A percentile compares a stretch with the other conserved stretches of the same genome.
Conservation (phyloP, 2,888 invertebrate genomes). For the Polyommatus icarus region DNA sequence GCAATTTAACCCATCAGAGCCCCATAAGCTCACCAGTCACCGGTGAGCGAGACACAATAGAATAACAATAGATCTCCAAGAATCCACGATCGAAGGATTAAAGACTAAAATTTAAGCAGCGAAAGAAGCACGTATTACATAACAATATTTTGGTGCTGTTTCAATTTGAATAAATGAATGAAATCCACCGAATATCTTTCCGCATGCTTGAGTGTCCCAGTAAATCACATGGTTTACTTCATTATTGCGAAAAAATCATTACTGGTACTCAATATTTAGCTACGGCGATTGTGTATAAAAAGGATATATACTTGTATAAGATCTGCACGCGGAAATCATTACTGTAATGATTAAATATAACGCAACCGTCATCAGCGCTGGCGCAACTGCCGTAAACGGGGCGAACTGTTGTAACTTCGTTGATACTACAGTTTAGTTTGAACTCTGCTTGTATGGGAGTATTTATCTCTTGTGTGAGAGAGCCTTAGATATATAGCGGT, state of each 20-base stretch:
- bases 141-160: background rate
- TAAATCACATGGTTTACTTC: slow-evolving; percentile 4
- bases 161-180: background rate
- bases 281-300: slow-evolving; percentile 7
- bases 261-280: background rate
- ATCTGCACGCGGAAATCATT: slow-evolving; percentile 31
- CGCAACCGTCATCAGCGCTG: slow-evolving; percentile 26
- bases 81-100: no score
- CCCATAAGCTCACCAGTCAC: no score
- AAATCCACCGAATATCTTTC: background rate
- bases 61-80: no score
- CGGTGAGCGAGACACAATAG: no score
- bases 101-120: background rate
- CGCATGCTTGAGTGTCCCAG: background rate
- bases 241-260: slow-evolving; percentile 1
- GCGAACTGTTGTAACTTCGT: slow-evolving; percentile 17
- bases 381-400: slow-evolving; percentile 22
- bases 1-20: background rate
- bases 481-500: no score
- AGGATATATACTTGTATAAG: slow-evolving; percentile 25
- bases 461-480: no score
- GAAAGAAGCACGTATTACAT: background rate
- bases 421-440: background rate
- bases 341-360: slow-evolving; percentile 26
- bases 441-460: background rate